phyloP scores from a whole-genome alignment of 2,888 invertebrate species.

The Amaurobius ferox region DNA sequence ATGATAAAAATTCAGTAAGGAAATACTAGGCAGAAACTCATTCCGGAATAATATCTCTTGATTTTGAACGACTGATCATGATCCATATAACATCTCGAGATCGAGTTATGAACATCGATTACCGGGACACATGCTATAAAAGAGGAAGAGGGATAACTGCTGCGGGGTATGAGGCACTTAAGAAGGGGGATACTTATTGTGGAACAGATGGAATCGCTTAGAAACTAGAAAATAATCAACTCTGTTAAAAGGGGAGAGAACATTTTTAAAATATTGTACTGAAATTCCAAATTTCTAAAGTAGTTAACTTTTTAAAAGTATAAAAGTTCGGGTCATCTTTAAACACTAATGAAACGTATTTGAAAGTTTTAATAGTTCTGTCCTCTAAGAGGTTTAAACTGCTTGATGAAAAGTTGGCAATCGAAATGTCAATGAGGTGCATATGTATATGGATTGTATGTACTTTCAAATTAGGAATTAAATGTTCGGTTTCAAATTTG shows the following conservation, averaged over 20 bases:
- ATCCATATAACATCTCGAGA: slow-evolving; percentile 68
- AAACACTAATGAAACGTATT: not conserved
- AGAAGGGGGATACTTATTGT: slow-evolving; percentile 47
- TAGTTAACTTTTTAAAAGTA: slow-evolving; percentile 16
- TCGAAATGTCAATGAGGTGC: not conserved
- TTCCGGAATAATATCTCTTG: slow-evolving; percentile 67
- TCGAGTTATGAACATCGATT: slow-evolving; percentile 57
- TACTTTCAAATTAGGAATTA: too few relatives aligned
- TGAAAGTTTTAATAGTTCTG: not conserved
- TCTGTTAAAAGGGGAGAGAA: slow-evolving; percentile 33
- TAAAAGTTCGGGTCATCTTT: not conserved
- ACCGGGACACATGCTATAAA: slow-evolving; percentile 52
- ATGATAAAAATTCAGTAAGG: too few relatives aligned
- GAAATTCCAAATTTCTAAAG: slow-evolving; percentile 43
- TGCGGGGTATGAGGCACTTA: slow-evolving; percentile 46
- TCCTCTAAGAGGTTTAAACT: too few relatives aligned
- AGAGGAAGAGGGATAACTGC: slow-evolving; percentile 36
- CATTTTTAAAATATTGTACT: slow-evolving; percentile 38
- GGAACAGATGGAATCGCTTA: not conserved
- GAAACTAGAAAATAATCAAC: slow-evolving; percentile 59
- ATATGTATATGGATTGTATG: too few relatives aligned
- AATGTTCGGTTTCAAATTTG: too few relatives aligned
- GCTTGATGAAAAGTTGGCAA: not conserved
- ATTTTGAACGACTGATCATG: slow-evolving; percentile 69
- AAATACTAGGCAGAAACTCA: slow-evolving; percentile 46